Percentiles rank a stretch among this genome's conserved stretches.
Evolutionary conservation across 2,797 vertebrate genomes (phyloP).

Genomic region (Salmo trutta): DNA sequence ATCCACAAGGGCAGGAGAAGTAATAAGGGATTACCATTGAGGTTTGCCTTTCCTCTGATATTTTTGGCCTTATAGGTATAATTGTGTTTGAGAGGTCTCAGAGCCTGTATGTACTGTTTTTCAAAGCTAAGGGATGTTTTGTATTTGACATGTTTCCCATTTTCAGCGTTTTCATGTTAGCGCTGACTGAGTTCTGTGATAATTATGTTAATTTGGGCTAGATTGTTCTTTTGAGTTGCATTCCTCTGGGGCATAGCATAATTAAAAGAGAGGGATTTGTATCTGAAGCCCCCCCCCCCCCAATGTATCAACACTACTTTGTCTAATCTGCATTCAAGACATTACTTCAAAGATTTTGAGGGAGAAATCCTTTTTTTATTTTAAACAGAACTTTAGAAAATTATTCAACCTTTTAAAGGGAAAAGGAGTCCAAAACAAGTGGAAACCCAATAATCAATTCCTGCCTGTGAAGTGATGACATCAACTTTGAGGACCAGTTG

Average conservation of each 20-base stretch:
- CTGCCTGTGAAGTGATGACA: slow-evolving; percentile 24
- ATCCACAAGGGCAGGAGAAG: slow-evolving; percentile 16
- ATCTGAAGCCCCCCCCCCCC: slow-evolving; percentile 6
- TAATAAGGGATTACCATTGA: slow-evolving; percentile 39
- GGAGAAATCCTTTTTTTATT: background rate
- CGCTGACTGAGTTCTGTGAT: slow-evolving; percentile 39
- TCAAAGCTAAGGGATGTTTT: slow-evolving; percentile 57
- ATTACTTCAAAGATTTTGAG: slow-evolving; percentile 25
- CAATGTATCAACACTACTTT: slow-evolving; percentile 18
- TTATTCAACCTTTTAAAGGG: slow-evolving; percentile 2
- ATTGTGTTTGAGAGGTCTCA: slow-evolving; percentile 69
- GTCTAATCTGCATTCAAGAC: slow-evolving; percentile 2
- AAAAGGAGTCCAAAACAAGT: slow-evolving; percentile 7
- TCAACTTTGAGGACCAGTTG: slow-evolving; percentile 14
- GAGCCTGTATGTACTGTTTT: slow-evolving; percentile 59
- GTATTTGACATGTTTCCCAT: slow-evolving; percentile 66
- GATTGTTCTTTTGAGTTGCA: slow-evolving; percentile 38
- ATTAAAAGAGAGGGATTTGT: slow-evolving; percentile 41
- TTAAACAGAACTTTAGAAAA: slow-evolving; percentile 25
- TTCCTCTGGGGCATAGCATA: slow-evolving; percentile 32
- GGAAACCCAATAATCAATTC: slow-evolving; percentile 27
- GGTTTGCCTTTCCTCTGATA: slow-evolving; percentile 59
- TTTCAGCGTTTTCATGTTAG: slow-evolving; percentile 59
- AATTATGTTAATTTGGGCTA: slow-evolving; percentile 57
- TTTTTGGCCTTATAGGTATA: slow-evolving; percentile 60